A percentile compares a stretch with the other conserved stretches of the same genome.
Conservation (phyloP, 2,797 vertebrate genomes). For the Rhinatrema bivittatum region DNA sequence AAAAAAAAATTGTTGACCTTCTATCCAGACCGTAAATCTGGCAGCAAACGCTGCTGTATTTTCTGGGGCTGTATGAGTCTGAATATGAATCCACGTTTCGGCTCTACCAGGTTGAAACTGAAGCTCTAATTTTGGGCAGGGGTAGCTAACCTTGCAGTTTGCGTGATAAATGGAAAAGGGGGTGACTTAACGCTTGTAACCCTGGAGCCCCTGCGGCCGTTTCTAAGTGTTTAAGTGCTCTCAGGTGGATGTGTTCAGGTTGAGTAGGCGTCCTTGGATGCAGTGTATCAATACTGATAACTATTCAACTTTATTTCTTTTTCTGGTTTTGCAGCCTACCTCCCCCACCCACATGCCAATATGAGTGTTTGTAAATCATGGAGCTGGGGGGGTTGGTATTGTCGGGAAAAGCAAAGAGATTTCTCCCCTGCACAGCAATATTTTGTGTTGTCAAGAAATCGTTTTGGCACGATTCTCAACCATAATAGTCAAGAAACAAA, state of each 20-base stretch:
- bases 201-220: background rate
- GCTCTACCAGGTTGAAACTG: too few relatives aligned
- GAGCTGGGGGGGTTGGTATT: background rate
- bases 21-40: too few relatives aligned
- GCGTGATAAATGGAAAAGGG: too few relatives aligned
- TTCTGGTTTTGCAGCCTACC: conserved; percentile 1
- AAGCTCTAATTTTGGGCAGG: too few relatives aligned
- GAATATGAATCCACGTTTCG: too few relatives aligned
- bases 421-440: background rate
- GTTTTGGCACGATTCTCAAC: too few relatives aligned
- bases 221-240: background rate
- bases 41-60: too few relatives aligned
- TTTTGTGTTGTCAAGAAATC: background rate
- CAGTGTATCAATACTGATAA: background rate
- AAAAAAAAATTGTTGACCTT: too few relatives aligned
- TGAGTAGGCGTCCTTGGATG: background rate
- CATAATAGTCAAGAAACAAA: background rate
- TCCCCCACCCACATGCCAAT: background rate
- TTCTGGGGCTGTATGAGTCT: too few relatives aligned
- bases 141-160: too few relatives aligned
- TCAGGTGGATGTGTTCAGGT: fast-evolving
- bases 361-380: background rate
- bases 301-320: background rate
- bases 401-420: background rate
- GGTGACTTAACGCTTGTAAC: too few relatives aligned